Base-by-base conservation (phyloP, 2,113 vertebrate species). In the Sterrhoptilus dennistouni region DNA sequence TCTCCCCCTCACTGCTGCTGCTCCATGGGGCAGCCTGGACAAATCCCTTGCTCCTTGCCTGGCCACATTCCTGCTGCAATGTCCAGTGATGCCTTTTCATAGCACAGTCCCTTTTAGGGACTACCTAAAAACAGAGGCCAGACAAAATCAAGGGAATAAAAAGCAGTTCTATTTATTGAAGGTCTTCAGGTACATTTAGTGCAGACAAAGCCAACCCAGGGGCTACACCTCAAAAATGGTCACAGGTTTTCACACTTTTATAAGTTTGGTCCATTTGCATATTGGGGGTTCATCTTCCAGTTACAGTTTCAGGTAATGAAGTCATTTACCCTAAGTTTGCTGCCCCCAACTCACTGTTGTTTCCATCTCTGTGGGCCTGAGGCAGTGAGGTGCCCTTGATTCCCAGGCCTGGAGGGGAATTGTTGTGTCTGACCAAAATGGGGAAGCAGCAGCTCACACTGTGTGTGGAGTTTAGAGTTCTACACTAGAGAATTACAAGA, bases 301-400 rank as follows among this genome's bases (percentile, higher is more conserved):
- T 47, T 60, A 1, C 44, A 76, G 21, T 16, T 60, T 31, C 44
- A 60, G 20, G 27, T 36, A 6, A 76, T 76, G 11, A 47, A 60
- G 44, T 18, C 6, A 49, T 60, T 19, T 23, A 60, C 21, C 27
- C n/a, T 28, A 31, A 25, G 16, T 38, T 38, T 50, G 9, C 44
- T 50, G 2, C 27, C 33, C 12, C 2, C 15, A 60, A 7, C 12
- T 49, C 44, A 20, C 16, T 76, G 31, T 20, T 38, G 3, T 36
- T 72, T 23, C 0, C n/a, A 76, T 33, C 1, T 33, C 16, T 49
- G 38, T 1, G 0, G 15, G 21, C 35, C 27, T 60, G 35, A 49
- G 20, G 1, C 74, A 61, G 28, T 33, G 56, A 77, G 22, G 16
- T 11, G 44, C 25, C 35, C 74, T 25, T 49, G 22, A 33, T 20